Percentiles rank a stretch among this genome's conserved stretches.
phyloP scores from a whole-genome alignment of 2,797 vertebrate genomes.

The Momotus momota region DNA sequence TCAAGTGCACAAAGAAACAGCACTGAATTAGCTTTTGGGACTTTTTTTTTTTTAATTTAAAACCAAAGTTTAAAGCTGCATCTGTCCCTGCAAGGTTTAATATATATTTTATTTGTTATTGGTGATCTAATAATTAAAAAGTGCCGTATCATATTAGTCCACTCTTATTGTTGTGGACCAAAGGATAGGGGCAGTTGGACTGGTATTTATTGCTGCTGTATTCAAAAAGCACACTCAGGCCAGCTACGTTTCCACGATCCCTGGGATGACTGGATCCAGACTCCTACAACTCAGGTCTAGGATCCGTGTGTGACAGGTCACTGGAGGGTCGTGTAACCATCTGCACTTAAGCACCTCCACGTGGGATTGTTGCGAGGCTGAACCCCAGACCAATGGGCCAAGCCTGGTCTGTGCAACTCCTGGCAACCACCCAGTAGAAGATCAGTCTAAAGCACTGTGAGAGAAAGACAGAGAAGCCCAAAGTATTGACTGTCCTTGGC shows the following conservation, averaged over 20 bases:
- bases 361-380: rapidly evolving
- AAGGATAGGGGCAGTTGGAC: not conserved
- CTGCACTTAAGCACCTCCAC: not conserved
- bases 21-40: not conserved
- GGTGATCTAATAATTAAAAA: constrained; percentile 36
- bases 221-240: not conserved
- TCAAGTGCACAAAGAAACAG: constrained; percentile 9
- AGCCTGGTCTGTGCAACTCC: not conserved
- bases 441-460: not conserved
- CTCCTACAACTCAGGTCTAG: not conserved
- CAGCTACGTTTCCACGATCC: not conserved
- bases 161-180: not conserved
- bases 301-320: not conserved
- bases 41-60: constrained; percentile 16
- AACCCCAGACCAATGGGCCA: not conserved
- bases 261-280: not conserved
- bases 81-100: constrained; percentile 22
- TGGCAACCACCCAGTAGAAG: not conserved
- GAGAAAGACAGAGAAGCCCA: not conserved
- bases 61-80: constrained; percentile 41
- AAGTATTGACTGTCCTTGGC: not conserved
- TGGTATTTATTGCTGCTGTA: not conserved
- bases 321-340: not conserved
- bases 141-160: not conserved
- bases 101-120: not conserved